Evolutionary conservation across 2,113 vertebrate species (phyloP), one percentile per base, ranked within the genome.

Genomic region (Carassius gibelio): DNA sequence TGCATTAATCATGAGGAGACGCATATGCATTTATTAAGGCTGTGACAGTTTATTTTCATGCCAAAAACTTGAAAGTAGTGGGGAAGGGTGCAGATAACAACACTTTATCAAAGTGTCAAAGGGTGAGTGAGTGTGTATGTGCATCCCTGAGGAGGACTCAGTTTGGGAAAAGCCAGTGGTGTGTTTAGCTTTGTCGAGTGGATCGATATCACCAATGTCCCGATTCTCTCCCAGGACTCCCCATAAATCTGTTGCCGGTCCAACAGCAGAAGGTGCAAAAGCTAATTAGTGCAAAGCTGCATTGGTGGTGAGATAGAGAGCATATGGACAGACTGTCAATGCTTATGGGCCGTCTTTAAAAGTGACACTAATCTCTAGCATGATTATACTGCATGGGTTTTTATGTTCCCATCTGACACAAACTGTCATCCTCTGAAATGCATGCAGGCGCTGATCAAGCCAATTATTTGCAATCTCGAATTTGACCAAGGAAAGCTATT

Each of bases 131-230:
- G 88, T 89, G 85, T 80, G 85, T 77, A 68, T 61, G 86, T 84
- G 85, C 64, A 78, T 88, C 42, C 85, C 86, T 71, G 81, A 26
- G 30, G 26, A 84, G 85, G 75, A 62, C 85, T 89, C 88, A 69
- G 86, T 83, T 69, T 85, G 87, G 89, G 69, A 93, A 90, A 92
- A 84, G 83, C 76, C 87, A 75, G 84, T 84, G 91, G 91, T 90
- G 88, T 91, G 89, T 89, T 87, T 89, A 90, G 90, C 88, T 90
- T 85, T 64, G 62, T 88, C 86, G 87, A 87, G 64, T 19, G 8
- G 84, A 94, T 94, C 93, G 91, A 94, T 94, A 91, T 85, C 64
- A 88, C 90, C 92, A 87, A 91, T 93, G 89, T 91, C 80, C 77
- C 76, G 15, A 71, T 72, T 72, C 64, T 69, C 81, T 82, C 66